Conservation (phyloP, 1,140 invertebrate species). For the Orussus abietinus region DNA sequence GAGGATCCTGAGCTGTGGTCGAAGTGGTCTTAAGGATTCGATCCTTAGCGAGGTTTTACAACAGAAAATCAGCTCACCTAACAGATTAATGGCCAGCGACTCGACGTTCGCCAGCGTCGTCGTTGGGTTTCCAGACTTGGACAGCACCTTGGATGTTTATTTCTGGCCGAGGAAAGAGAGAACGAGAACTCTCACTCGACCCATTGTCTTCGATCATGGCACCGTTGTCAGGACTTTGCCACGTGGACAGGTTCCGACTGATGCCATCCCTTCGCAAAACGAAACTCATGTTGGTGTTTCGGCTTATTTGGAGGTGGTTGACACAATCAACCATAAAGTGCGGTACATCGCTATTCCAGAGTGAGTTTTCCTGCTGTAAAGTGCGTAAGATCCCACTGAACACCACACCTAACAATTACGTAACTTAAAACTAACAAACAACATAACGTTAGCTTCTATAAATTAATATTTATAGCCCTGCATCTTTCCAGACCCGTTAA, state of each 20-base stretch:
- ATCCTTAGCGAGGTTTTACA: slow-evolving; percentile 32
- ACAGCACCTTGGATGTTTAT: slow-evolving; percentile 38
- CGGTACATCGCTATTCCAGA: slow-evolving; percentile 60
- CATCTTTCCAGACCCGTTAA: too few relatives aligned
- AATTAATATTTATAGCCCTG: too few relatives aligned
- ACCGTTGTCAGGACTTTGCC: slow-evolving; percentile 47
- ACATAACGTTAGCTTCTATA: too few relatives aligned
- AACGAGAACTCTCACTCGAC: slow-evolving; percentile 17
- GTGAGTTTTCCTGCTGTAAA: slow-evolving; percentile 49
- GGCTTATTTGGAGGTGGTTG: slow-evolving; percentile 59
- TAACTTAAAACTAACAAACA: too few relatives aligned
- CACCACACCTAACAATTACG: too few relatives aligned
- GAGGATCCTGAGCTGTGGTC: slow-evolving; percentile 22
- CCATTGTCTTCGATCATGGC: slow-evolving; percentile 43
- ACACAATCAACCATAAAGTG: slow-evolving; percentile 53
- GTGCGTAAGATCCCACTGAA: too few relatives aligned
- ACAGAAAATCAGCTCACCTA: slow-evolving; percentile 52
- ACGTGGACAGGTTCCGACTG: slow-evolving; percentile 23
- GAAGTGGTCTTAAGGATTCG: slow-evolving; percentile 15
- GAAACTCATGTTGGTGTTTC: slow-evolving; percentile 20
- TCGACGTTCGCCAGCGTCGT: slow-evolving; percentile 51
- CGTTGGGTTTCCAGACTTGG: slow-evolving; percentile 58
- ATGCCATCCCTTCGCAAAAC: slow-evolving; percentile 27
- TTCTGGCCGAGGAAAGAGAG: slow-evolving; percentile 33
- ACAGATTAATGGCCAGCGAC: slow-evolving; percentile 49